Percentiles rank a stretch among this genome's conserved stretches.
phyloP scores from a whole-genome alignment of 2,888 invertebrate species.

The Microdon myrmicae region DNA sequence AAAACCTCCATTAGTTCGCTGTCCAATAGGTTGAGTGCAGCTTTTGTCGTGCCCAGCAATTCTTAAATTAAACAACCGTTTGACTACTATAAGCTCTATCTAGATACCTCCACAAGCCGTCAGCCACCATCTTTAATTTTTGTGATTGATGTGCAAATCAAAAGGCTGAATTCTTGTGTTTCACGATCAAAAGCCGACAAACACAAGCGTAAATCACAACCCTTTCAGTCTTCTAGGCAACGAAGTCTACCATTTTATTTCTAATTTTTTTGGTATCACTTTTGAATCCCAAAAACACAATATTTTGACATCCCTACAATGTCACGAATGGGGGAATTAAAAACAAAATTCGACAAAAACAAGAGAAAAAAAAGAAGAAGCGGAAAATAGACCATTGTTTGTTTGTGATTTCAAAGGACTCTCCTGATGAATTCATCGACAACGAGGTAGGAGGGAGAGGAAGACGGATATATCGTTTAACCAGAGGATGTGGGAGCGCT shows the following conservation, averaged over 20 bases:
- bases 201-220: constrained; percentile 29
- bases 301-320: constrained; percentile 43
- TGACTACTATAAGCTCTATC: constrained; percentile 20
- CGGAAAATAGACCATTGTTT: constrained; percentile 5
- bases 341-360: constrained; percentile 37
- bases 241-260: constrained; percentile 42
- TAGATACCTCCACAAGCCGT: constrained; percentile 9
- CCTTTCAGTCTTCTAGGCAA: constrained; percentile 27
- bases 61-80: not conserved
- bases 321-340: too few species aligned
- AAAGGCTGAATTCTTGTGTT: constrained; percentile 19
- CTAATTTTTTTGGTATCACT: constrained; percentile 4
- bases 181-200: not conserved
- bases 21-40: constrained; percentile 18
- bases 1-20: constrained; percentile 12
- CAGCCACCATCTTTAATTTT: constrained; percentile 45
- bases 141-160: constrained; percentile 33
- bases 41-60: not conserved
- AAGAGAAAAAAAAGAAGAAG: not conserved
- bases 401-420: constrained; percentile 32
- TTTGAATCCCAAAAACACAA: too few species aligned
- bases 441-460: constrained; percentile 16
- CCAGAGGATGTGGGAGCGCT: constrained; percentile 44
- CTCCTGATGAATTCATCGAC: constrained; percentile 24
- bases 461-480: constrained; percentile 29